Base-by-base conservation (phyloP, 2,888 invertebrate species). In the Netelia virgata region DNA sequence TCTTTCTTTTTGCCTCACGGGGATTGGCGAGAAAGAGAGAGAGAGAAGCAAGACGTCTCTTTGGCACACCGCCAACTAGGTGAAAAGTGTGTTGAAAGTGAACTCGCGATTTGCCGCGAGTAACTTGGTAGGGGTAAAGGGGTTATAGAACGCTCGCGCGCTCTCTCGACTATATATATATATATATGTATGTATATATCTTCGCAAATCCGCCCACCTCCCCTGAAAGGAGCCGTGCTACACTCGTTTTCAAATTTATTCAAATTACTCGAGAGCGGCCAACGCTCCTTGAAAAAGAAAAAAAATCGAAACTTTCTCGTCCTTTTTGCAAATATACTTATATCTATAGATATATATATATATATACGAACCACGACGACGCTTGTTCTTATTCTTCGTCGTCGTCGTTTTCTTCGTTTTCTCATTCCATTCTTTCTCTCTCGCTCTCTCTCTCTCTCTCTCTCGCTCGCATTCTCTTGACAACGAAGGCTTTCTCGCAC, bases 81-180 rank as follows among this genome's bases (percentile, higher is more conserved):
- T 93, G 93, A 93, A 93, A 93, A 93, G 92, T 92, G 92, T 91
- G 90, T 90, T 89, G 92, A 92, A 92, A 92, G 93, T 91, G 92
- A 93, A 93, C 92, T 91, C 89, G 89, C 90, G 91, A 92, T 92
- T 92, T 93, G 92, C 90, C 90, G 87, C 90, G 86, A 85, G 86
- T 82, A 86, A 86, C 83, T 79, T 80, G 78, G 78, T 23, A 63
- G 74, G 78, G 72, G 74, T 20, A 66, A 80, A 78, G 55, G 76
- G 76, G 68, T 74, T 82, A 82, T 82, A 81, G 77, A 64, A 83
- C 68, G 73, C 73, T 20, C 76, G 76, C 20, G 63, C 50, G 61
- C 53, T 3, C 43, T 68, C 50, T 59, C 43, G 2, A 23, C n/a
- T 57, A 57, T 36, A 36, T 63, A 66, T 69, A 69, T 61, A 41